Evolutionary conservation across 2,888 invertebrate species (phyloP), one percentile per base, ranked within the genome.

Genomic region (Brachynemurus nebulosus): DNA sequence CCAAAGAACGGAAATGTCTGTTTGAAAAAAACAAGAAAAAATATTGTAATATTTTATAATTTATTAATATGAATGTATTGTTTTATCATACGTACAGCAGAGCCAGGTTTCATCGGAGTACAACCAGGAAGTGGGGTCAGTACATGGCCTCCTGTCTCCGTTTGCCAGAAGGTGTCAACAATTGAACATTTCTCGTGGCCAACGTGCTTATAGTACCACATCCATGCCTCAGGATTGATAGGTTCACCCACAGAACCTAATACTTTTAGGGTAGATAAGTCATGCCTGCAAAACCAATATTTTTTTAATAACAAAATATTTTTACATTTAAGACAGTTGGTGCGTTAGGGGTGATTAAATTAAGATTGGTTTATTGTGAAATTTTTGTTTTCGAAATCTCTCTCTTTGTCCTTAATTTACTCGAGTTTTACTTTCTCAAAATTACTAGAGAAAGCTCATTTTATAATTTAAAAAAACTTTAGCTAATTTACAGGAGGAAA

Each of bases 91-190:
- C 80, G 78, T 69, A 93, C 93, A 49, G 98, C 97, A 45, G 96
- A 86, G 47, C 97, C 97, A 1, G 98, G 97, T 66, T 98, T 98
- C 79, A 92, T 89, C 11, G 92, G 89, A 2, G 90, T 95, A 16
- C 90, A 91, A 16, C 95, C 96, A 0, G 98, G 97, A 41, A 98
- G 66, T 23, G 96, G 91, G 25, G 96, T 93, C 38, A 98, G 74
- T 16, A 96, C 89, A 67, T 97, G 96, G 1, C 97, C 97, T 7
- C 97, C 97, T 4, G 97, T 98, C 71, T 98, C 98, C 1, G 98
- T 98, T 69, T 98, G 98, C 97, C 97, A 98, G 68, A 93, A 98
- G 0, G 98, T 99, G 62, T 99, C 98, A 0, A 88, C 90, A 57
- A 99, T 85, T 44, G 95, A 89, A 65, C 91, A 91, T 50, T 76